Evolutionary conservation across 1,140 invertebrate genomes (phyloP).

Genomic region (Trachymyrmex septentrionalis): DNA sequence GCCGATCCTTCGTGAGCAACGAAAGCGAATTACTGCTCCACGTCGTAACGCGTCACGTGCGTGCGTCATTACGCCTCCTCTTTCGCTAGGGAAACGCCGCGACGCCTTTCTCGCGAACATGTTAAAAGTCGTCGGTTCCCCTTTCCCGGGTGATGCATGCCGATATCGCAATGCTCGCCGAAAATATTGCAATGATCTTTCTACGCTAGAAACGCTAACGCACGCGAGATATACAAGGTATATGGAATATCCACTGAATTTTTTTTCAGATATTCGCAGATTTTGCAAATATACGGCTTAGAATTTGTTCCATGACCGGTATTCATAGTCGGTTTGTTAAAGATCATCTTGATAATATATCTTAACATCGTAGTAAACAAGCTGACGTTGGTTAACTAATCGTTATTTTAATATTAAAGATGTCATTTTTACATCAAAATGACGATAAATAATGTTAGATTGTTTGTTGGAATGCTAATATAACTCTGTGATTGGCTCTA

Average conservation of each 20-base stretch:
- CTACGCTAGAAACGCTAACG: not conserved
- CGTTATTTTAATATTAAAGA: too few species aligned
- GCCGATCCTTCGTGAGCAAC: slow-evolving; percentile 71
- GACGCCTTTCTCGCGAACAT: slow-evolving; percentile 17
- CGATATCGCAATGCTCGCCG: not conserved
- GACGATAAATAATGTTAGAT: too few species aligned
- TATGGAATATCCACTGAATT: not conserved
- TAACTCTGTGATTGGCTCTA: too few species aligned
- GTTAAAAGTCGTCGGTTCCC: slow-evolving; percentile 27
- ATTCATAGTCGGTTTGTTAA: too few species aligned
- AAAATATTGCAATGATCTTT: slow-evolving; percentile 48
- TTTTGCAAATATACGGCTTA: not conserved
- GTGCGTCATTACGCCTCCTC: slow-evolving; percentile 62
- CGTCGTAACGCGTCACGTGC: slow-evolving; percentile 63
- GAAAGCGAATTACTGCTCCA: slow-evolving; percentile 9
- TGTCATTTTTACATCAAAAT: too few species aligned
- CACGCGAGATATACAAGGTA: slow-evolving; percentile 30
- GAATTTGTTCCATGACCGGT: not conserved
- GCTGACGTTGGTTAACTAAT: too few species aligned
- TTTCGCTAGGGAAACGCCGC: not conserved
- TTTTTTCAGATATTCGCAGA: not conserved
- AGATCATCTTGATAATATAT: too few species aligned
- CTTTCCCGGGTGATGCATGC: slow-evolving; percentile 26
- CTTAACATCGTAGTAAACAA: too few species aligned
- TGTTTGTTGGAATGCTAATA: too few species aligned